phyloP scores from a whole-genome alignment of 2,888 invertebrate genomes.

The Oligia fasciuncula region DNA sequence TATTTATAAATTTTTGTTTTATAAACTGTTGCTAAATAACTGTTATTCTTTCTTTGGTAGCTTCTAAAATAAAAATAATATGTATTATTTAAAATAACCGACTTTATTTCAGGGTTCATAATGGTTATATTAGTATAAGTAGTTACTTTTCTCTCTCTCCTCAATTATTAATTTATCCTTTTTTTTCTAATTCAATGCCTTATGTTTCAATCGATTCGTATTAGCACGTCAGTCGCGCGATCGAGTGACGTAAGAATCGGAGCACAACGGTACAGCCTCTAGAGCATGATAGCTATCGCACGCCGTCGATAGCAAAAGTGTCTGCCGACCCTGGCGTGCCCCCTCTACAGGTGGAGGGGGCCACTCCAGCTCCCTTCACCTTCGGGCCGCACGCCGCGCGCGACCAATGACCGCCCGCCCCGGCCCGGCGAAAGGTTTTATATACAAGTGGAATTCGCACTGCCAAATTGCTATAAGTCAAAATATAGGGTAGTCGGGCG shows the following conservation, averaged over 20 bases:
- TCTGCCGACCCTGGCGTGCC: conserved; percentile 87
- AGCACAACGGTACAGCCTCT: conserved; percentile 78
- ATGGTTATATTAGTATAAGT: neutral
- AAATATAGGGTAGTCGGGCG: conserved; percentile 91
- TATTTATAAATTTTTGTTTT: too few relatives aligned
- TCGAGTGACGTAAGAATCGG: conserved; percentile 77
- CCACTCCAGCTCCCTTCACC: conserved; percentile 87
- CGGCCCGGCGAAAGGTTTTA: conserved; percentile 91
- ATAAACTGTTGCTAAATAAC: too few relatives aligned
- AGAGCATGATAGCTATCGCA: conserved; percentile 80
- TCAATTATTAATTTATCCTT: neutral
- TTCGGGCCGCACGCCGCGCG: conserved; percentile 82
- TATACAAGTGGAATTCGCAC: conserved; percentile 91
- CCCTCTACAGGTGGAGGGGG: conserved; percentile 77
- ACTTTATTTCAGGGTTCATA: neutral
- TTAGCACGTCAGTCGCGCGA: conserved; percentile 48
- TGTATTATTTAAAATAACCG: neutral
- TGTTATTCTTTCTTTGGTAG: neutral
- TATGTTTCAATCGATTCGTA: conserved; percentile 22
- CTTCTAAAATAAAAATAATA: neutral
- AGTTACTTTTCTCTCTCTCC: neutral
- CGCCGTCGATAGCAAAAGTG: conserved; percentile 88
- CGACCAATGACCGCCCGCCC: conserved; percentile 88
- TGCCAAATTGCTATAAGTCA: conserved; percentile 90
- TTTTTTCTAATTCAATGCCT: neutral